Evolutionary conservation across 2,113 vertebrate genomes (phyloP).

Genomic region (Nyctereutes procyonoides): DNA sequence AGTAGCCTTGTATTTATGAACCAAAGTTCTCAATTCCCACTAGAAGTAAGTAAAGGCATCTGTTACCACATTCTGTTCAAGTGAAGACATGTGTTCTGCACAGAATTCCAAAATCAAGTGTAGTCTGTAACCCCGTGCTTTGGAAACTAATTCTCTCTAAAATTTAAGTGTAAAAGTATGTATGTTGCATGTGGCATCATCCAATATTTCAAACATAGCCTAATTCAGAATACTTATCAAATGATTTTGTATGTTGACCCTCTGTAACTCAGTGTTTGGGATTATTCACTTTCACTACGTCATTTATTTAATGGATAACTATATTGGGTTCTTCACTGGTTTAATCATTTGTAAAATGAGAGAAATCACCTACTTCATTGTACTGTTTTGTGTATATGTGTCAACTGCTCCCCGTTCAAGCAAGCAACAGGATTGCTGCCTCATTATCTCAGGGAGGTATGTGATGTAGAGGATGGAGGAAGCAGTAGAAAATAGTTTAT

Average conservation of each 20-base stretch:
- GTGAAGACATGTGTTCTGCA: constrained; percentile 16
- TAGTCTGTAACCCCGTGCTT: neutral
- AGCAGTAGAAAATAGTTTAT: neutral
- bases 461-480: neutral
- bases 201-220: constrained; percentile 4
- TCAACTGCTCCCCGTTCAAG: neutral
- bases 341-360: constrained; percentile 36
- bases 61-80: constrained; percentile 61
- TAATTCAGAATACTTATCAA: neutral
- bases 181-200: neutral
- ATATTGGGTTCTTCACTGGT: neutral
- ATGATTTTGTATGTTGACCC: neutral
- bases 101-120: constrained; percentile 53
- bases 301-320: constrained; percentile 20
- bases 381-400: neutral
- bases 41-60: constrained; percentile 72
- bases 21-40: constrained; percentile 63
- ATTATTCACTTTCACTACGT: neutral
- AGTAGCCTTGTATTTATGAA: constrained; percentile 65
- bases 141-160: constrained; percentile 49
- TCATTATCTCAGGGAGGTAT: neutral
- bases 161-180: constrained; percentile 31
- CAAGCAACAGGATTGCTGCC: neutral
- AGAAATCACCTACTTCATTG: neutral
- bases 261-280: neutral